Evolutionary conservation across 1,140 invertebrate species (phyloP).

Genomic region (Sminthurides bifidus): DNA sequence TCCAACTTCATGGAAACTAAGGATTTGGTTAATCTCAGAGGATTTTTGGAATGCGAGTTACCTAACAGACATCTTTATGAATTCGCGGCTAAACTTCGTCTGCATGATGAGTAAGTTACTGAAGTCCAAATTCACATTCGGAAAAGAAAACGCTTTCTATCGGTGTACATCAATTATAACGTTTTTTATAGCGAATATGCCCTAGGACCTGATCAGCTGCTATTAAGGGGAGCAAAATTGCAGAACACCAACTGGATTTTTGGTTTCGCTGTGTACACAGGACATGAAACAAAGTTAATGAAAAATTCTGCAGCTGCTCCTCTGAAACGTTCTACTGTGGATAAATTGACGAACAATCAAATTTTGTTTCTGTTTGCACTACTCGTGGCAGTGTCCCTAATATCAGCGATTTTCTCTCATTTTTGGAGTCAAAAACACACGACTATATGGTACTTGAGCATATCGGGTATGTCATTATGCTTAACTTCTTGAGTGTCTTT

Average conservation of each 20-base stretch:
- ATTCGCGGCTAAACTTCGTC: constrained; percentile 83
- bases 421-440: constrained; percentile 2
- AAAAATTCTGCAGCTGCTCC: constrained; percentile 79
- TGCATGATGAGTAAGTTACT: constrained; percentile 57
- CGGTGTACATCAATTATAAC: no score
- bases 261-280: constrained; percentile 87
- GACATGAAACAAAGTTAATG: constrained; percentile 96
- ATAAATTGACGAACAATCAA: constrained; percentile 87
- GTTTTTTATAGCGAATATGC: constrained; percentile 57
- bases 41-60: constrained; percentile 84
- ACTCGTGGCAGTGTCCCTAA: constrained; percentile 72
- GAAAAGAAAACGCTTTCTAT: no score
- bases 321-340: constrained; percentile 84
- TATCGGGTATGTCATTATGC: not conserved
- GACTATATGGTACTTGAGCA: no score
- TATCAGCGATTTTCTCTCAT: constrained; percentile 61
- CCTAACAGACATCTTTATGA: constrained; percentile 95
- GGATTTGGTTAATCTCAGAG: constrained; percentile 58
- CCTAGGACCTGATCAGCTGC: constrained; percentile 82
- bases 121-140: no score
- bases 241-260: constrained; percentile 91
- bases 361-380: constrained; percentile 82
- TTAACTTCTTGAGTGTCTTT: not conserved
- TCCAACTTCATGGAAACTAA: constrained; percentile 57
- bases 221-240: constrained; percentile 86